Percentiles rank a stretch among this genome's conserved stretches.
Evolutionary conservation across 2,888 invertebrate species (phyloP).

Genomic region (Agapostemon virescens): DNA sequence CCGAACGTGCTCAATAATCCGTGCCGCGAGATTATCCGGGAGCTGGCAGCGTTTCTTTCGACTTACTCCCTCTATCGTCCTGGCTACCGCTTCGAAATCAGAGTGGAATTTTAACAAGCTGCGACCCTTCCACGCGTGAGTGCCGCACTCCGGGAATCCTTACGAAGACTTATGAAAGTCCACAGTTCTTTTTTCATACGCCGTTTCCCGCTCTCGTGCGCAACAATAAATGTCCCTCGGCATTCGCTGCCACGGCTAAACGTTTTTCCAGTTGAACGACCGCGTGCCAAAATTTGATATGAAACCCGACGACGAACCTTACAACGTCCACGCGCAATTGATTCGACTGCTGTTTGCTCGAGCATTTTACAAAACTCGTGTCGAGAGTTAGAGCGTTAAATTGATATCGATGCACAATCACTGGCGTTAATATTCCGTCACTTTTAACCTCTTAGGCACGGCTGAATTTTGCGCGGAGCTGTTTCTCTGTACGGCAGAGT

Average conservation of each 20-base stretch:
- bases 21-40: constrained; percentile 67
- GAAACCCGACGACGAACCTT: constrained; percentile 29
- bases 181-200: constrained; percentile 39
- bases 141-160: constrained; percentile 33
- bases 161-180: constrained; percentile 62
- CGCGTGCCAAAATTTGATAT: neutral
- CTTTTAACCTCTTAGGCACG: no score
- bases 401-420: neutral
- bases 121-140: constrained; percentile 31
- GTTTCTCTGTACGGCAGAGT: no score
- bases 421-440: no score
- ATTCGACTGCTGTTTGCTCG: neutral
- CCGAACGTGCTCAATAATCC: constrained; percentile 70
- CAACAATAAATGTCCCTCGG: constrained; percentile 6
- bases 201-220: constrained; percentile 17
- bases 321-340: neutral
- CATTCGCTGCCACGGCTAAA: neutral
- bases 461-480: no score
- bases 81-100: constrained; percentile 56
- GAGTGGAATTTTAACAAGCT: constrained; percentile 68
- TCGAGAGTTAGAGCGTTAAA: neutral
- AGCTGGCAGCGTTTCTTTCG: constrained; percentile 62
- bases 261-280: neutral
- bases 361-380: neutral
- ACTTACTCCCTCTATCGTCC: constrained; percentile 41